These are phyloP conservation scores for Cirrhinus molitorella DNA, from an alignment of 2,797 vertebrate genomes.

Conservation along the genomic window DNA sequence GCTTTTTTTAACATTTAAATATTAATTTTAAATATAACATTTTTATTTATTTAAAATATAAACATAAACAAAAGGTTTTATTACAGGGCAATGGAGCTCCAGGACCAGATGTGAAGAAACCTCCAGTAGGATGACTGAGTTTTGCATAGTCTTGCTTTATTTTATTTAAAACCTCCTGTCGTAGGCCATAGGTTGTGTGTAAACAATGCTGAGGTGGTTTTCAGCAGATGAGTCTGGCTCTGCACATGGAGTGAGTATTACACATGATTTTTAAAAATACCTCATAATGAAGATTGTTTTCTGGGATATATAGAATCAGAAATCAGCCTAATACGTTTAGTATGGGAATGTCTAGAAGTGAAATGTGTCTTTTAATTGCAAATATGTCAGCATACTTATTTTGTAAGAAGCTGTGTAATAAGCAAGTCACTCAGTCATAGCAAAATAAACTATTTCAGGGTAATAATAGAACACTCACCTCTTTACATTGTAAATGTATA, in stretches of 20 bases:
- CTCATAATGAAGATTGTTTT: background rate
- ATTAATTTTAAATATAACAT: background rate
- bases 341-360: background rate
- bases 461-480: background rate
- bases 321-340: background rate
- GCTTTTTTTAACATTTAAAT: background rate
- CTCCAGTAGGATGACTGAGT: background rate
- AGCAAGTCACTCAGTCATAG: no score
- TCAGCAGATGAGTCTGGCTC: conserved; percentile 83
- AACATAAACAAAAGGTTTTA: background rate
- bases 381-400: background rate
- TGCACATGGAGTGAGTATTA: conserved; percentile 80
- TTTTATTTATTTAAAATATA: background rate
- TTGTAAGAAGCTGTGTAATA: background rate
- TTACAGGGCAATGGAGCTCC: background rate
- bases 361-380: background rate
- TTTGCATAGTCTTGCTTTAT: background rate
- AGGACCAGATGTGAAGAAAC: background rate
- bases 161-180: conserved; percentile 8
- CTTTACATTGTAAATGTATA: background rate
- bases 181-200: conserved; percentile 16
- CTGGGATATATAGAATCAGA: background rate
- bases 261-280: background rate
- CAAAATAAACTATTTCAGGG: background rate
- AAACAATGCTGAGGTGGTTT: conserved; percentile 91